Conservation (phyloP, 2,113 vertebrate species). For the Scomber colias region DNA sequence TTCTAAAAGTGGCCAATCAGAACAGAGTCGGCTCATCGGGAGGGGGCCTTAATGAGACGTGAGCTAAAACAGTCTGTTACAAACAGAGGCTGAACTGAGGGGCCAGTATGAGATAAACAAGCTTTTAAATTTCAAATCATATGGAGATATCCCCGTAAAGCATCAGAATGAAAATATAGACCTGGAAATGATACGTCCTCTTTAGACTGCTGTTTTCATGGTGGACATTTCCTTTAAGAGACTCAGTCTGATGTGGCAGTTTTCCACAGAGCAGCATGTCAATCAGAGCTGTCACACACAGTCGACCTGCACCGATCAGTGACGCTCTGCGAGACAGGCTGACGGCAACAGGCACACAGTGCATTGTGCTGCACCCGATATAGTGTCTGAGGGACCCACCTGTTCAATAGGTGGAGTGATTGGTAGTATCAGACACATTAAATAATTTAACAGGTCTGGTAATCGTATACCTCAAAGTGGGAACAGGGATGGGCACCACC, state of each 20-base stretch:
- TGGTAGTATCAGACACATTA: conserved; percentile 57
- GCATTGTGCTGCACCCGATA: conserved; percentile 56
- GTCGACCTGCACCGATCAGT: conserved; percentile 52
- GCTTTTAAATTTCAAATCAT: too few species aligned
- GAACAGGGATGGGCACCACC: conserved; percentile 10
- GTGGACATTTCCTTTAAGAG: conserved; percentile 31
- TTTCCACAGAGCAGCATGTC: conserved; percentile 40
- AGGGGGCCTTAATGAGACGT: too few species aligned
- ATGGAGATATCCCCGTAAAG: too few species aligned
- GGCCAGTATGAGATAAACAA: too few species aligned
- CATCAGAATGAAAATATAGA: too few species aligned
- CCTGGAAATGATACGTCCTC: background rate
- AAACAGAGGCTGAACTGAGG: too few species aligned
- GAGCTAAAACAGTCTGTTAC: too few species aligned
- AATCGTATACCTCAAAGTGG: conserved; percentile 59
- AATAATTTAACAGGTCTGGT: conserved; percentile 72
- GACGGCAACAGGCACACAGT: conserved; percentile 7
- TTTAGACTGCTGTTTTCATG: background rate
- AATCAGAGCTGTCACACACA: conserved; percentile 48
- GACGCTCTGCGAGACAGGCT: conserved; percentile 49
- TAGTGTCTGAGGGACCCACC: conserved; percentile 55
- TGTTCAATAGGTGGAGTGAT: conserved; percentile 75
- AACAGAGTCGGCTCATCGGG: too few species aligned
- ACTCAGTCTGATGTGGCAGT: conserved; percentile 28
- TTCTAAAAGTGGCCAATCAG: too few species aligned